Evolutionary conservation across 1,140 invertebrate genomes (phyloP).

Genomic region (Drosophila baimaii): DNA sequence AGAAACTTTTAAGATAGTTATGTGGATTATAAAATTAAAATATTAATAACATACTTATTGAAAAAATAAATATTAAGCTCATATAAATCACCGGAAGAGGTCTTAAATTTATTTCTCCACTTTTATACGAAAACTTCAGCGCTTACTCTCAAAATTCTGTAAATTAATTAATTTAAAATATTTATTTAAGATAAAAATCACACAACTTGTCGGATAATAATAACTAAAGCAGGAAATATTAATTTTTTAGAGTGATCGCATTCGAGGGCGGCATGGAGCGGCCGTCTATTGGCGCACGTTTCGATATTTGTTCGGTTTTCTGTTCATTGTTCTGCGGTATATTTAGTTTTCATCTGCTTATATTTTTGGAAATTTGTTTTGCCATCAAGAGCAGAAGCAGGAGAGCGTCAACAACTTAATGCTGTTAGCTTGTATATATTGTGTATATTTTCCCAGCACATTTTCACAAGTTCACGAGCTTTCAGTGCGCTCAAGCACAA

Average conservation of each 20-base stretch:
- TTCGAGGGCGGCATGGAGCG: constrained; percentile 6
- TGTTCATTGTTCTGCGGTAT: constrained; percentile 31
- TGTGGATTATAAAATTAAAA: background rate
- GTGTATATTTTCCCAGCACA: background rate
- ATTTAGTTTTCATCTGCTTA: constrained; percentile 57
- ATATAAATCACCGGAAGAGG: background rate
- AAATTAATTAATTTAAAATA: background rate
- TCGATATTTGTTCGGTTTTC: constrained; percentile 27
- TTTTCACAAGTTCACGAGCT: constrained; percentile 58
- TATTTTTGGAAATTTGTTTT: constrained; percentile 60
- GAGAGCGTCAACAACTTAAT: constrained; percentile 39
- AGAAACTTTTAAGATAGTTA: background rate
- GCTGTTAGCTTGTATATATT: constrained; percentile 26
- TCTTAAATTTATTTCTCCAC: background rate
- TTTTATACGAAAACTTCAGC: fast-evolving
- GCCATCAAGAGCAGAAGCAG: constrained; percentile 33
- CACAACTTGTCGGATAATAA: too few species aligned
- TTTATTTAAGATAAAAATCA: too few species aligned
- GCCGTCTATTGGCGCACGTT: constrained; percentile 18
- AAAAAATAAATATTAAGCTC: background rate
- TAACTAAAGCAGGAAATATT: background rate
- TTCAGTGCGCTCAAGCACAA: constrained; percentile 61
- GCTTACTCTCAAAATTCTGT: background rate
- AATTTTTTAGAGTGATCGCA: constrained; percentile 7
- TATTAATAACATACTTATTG: background rate